Evolutionary conservation across 2,113 vertebrate genomes (phyloP).

Genomic region (Ciconia stormi): DNA sequence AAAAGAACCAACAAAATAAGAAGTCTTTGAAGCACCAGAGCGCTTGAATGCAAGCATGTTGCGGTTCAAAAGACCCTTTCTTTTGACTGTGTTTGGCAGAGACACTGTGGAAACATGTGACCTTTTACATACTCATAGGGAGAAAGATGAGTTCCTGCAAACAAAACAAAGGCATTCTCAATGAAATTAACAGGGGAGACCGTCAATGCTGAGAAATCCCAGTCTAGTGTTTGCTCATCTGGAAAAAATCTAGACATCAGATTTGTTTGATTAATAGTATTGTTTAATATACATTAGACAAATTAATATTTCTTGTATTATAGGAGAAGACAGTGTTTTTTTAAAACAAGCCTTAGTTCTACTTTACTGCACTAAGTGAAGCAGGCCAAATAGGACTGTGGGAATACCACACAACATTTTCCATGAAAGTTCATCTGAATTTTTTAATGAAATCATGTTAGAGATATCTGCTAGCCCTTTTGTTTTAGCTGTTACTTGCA

Average conservation of each 20-base stretch:
- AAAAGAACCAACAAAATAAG: neutral
- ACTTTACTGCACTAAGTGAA: neutral
- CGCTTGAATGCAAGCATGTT: neutral
- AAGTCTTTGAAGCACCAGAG: neutral
- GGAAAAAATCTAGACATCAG: constrained; percentile 51
- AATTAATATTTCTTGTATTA: constrained; percentile 6
- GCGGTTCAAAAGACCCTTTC: neutral
- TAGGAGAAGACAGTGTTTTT: neutral
- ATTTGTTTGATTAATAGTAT: neutral
- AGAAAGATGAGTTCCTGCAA: constrained; percentile 44
- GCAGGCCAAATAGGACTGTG: neutral
- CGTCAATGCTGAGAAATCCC: constrained; percentile 2
- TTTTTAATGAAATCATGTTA: neutral
- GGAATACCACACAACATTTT: neutral
- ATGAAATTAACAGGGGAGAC: constrained; percentile 19
- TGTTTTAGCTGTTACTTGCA: neutral
- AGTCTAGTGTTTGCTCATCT: constrained; percentile 39
- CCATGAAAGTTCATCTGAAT: neutral
- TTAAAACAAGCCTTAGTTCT: neutral
- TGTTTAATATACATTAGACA: constrained; percentile 15
- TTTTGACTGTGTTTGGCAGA: constrained; percentile 41
- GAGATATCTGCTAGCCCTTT: neutral
- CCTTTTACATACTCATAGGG: constrained; percentile 41
- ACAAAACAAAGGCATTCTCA: constrained; percentile 45
- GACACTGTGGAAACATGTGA: constrained; percentile 41